Evolutionary conservation across 2,113 vertebrate species (phyloP).

Genomic region (Corynorhinus townsendii): DNA sequence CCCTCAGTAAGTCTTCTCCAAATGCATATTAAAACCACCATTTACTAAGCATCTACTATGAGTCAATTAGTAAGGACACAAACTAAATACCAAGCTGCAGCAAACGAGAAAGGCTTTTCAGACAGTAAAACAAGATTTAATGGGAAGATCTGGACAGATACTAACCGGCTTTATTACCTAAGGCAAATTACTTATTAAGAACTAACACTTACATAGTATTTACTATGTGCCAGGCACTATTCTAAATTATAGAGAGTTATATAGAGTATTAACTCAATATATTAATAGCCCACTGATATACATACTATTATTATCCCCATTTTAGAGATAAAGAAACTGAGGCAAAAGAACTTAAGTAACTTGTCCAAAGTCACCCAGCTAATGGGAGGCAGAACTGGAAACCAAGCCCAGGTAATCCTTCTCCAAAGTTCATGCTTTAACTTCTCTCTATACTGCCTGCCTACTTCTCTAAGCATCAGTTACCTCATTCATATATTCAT

Average conservation of each 20-base stretch:
- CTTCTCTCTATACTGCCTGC: background rate
- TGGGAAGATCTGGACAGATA: background rate
- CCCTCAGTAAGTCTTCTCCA: background rate
- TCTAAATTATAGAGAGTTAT: background rate
- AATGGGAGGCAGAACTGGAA: background rate
- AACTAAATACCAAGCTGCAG: background rate
- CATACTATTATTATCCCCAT: background rate
- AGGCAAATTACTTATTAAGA: background rate
- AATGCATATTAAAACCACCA: background rate
- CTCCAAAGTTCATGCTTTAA: background rate
- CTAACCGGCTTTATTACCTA: background rate
- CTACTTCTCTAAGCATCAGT: background rate
- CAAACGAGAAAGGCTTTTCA: background rate
- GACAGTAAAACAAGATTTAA: background rate
- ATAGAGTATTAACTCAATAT: background rate
- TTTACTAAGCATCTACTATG: background rate
- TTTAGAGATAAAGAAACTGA: constrained; percentile 18
- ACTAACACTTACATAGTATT: background rate
- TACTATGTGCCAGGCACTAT: background rate
- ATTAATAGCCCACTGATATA: background rate
- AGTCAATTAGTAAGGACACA: background rate
- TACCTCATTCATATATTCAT: background rate
- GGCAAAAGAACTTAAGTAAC: background rate
- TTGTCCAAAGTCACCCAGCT: background rate
- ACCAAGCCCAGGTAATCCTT: background rate